These are phyloP conservation scores for Peromyscus polionotus DNA, from an alignment of 2,113 vertebrate genomes.

Conservation along the genomic window DNA sequence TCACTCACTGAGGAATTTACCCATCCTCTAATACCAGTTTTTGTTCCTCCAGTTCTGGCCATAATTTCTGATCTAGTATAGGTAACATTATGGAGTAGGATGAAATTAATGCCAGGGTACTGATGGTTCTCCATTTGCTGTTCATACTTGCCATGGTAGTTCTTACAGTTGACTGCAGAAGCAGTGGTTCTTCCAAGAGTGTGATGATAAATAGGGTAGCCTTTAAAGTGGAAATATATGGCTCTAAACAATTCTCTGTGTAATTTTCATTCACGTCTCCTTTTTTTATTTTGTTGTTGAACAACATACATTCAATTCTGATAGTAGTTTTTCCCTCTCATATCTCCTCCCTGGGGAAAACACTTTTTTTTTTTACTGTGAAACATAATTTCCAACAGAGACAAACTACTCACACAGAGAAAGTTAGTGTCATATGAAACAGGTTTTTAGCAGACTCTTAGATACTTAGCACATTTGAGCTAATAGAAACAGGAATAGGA, in stretches of 20 bases:
- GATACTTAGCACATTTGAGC: neutral
- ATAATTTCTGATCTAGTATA: neutral
- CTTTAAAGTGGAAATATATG: neutral
- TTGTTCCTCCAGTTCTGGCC: neutral
- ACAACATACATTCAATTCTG: neutral
- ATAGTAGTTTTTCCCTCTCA: neutral
- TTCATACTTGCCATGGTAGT: neutral
- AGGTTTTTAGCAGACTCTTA: neutral
- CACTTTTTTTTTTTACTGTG: neutral
- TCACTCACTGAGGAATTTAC: neutral
- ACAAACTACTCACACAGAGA: neutral
- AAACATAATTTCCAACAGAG: neutral
- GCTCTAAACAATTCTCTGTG: neutral
- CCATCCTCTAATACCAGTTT: neutral
- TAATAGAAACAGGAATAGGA: neutral
- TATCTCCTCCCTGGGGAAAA: neutral
- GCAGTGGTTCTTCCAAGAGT: neutral
- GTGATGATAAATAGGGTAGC: neutral
- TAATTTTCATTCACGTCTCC: neutral
- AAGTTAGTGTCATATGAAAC: neutral
- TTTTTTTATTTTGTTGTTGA: neutral
- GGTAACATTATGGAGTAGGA: neutral
- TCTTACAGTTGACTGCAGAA: accelerated
- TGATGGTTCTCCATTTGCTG: neutral
- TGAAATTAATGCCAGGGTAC: neutral